A percentile compares a stretch with the other conserved stretches of the same genome.
Conservation (phyloP, 2,113 vertebrate species). For the Limanda limanda region DNA sequence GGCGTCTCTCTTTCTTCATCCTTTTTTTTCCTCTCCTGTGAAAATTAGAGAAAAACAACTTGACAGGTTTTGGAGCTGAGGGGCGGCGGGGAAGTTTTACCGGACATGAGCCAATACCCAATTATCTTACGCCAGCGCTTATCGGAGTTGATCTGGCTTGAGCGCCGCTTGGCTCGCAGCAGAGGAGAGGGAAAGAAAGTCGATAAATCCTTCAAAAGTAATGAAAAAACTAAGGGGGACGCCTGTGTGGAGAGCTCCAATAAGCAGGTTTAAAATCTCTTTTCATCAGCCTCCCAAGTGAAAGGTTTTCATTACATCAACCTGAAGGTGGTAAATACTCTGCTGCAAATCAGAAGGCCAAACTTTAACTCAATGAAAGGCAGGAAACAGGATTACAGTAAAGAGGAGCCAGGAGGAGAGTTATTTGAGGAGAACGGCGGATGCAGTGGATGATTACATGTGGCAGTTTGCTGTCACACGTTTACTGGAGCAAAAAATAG, state of each 20-base stretch:
- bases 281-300: slow-evolving; percentile 2
- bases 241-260: background rate
- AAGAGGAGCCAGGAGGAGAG: slow-evolving; percentile 11
- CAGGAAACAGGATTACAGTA: slow-evolving; percentile 27
- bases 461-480: background rate
- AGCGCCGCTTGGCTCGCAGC: slow-evolving; percentile 10
- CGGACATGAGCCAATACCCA: slow-evolving; percentile 60
- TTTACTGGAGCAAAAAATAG: slow-evolving; percentile 21
- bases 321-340: background rate
- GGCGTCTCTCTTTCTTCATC: background rate
- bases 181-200: slow-evolving; percentile 35
- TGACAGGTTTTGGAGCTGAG: slow-evolving; percentile 39
- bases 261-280: slow-evolving; percentile 11
- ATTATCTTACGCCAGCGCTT: slow-evolving; percentile 54
- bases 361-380: slow-evolving; percentile 30
- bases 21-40: background rate
- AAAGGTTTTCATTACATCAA: background rate
- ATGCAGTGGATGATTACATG: slow-evolving; percentile 6
- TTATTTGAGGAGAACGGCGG: slow-evolving; percentile 1
- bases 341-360: slow-evolving; percentile 6
- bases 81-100: slow-evolving; percentile 18
- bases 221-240: background rate
- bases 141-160: slow-evolving; percentile 32
- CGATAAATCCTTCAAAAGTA: slow-evolving; percentile 48
- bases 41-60: slow-evolving; percentile 33